A percentile compares a stretch with the other conserved stretches of the same genome.
phyloP scores from a whole-genome alignment of 1,140 invertebrate species.

The Hesperophylax magnus region DNA sequence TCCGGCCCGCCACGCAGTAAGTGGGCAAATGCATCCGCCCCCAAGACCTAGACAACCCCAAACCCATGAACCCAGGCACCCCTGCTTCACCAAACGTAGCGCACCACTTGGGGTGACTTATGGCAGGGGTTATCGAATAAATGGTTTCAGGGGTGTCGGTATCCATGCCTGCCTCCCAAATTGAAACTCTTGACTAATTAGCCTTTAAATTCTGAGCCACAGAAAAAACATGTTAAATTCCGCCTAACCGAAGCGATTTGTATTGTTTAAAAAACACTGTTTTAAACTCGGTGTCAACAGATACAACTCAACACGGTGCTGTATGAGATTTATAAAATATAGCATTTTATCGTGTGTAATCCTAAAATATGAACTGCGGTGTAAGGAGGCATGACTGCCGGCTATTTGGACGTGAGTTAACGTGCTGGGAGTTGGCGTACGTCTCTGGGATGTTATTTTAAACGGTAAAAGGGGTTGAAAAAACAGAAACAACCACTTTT shows the following conservation, averaged over 20 bases:
- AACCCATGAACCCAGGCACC: too few species aligned
- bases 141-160: too few species aligned
- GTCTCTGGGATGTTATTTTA: conserved; percentile 25
- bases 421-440: conserved; percentile 6
- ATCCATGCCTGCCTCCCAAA: too few species aligned
- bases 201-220: too few species aligned
- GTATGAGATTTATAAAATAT: conserved; percentile 31
- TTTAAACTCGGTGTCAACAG: conserved; percentile 27
- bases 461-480: neutral
- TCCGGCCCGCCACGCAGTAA: too few species aligned
- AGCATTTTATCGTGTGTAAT: conserved; percentile 24
- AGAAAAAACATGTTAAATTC: neutral
- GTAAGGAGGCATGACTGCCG: neutral
- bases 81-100: too few species aligned
- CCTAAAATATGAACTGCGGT: conserved; percentile 8
- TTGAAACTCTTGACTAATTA: too few species aligned
- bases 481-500: neutral
- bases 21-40: too few species aligned
- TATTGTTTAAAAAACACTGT: conserved; percentile 11
- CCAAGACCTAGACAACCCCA: too few species aligned
- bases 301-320: conserved; percentile 10
- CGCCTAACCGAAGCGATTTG: neutral
- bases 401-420: conserved; percentile 21
- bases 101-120: too few species aligned
- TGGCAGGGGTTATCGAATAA: too few species aligned